A percentile compares a stretch with the other conserved stretches of the same genome.
Evolutionary conservation across 2,113 vertebrate species (phyloP).

Genomic region (Poeciliopsis turrubarensis): DNA sequence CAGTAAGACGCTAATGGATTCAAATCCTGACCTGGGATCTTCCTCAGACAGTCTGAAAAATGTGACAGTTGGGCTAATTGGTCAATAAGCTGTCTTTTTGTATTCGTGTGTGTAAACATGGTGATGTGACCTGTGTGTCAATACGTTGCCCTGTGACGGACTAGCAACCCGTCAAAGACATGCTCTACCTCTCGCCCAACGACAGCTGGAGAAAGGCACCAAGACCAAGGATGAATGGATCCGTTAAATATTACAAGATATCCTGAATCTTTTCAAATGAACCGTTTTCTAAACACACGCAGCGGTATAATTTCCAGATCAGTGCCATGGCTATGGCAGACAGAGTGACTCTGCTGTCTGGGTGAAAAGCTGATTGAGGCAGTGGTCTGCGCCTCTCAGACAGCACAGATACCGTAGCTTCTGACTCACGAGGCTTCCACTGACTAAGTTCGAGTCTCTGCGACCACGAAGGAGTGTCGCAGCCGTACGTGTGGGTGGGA

Average conservation of each 20-base stretch:
- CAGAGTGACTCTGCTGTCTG: constrained; percentile 11
- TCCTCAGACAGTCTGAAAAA: no score
- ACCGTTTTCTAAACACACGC: background rate
- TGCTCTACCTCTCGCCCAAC: no score
- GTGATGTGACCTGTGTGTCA: no score
- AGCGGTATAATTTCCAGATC: constrained; percentile 23
- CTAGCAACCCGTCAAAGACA: no score
- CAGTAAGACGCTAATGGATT: no score
- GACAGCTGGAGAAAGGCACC: no score
- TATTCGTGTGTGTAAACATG: no score
- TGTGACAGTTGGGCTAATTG: no score
- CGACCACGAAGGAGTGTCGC: constrained; percentile 7
- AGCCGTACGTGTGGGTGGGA: background rate
- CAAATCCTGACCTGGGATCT: no score
- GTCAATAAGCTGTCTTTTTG: no score
- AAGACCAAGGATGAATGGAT: no score
- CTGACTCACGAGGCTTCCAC: constrained; percentile 58
- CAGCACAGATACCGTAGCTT: background rate
- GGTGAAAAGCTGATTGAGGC: constrained; percentile 20
- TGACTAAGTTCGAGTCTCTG: constrained; percentile 23
- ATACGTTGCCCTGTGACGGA: no score
- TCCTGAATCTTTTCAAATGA: background rate
- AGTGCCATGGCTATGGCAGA: background rate
- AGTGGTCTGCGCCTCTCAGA: constrained; percentile 29
- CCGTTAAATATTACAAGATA: background rate